Evolutionary conservation across 2,888 invertebrate species (phyloP).

Genomic region (Apeira syringaria): DNA sequence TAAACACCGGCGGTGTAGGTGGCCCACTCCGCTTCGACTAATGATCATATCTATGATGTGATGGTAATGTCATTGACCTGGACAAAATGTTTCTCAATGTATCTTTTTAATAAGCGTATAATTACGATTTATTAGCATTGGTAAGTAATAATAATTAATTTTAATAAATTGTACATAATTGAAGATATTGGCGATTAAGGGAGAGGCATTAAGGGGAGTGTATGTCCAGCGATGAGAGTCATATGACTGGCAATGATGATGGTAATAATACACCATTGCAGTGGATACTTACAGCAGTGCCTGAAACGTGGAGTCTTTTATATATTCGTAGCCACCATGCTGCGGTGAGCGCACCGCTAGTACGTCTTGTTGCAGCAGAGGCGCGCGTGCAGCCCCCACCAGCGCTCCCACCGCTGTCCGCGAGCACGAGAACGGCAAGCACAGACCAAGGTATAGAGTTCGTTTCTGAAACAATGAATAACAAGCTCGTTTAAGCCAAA

Average conservation of each 20-base stretch:
- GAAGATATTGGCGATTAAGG: too few relatives aligned
- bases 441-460: conserved; percentile 89
- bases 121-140: too few relatives aligned
- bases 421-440: conserved; percentile 88
- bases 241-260: too few relatives aligned
- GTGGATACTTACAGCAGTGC: conserved; percentile 12
- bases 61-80: conserved; percentile 11
- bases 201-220: too few relatives aligned
- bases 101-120: not conserved
- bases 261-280: too few relatives aligned
- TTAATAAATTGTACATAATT: too few relatives aligned
- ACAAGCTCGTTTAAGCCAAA: too few relatives aligned
- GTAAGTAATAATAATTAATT: too few relatives aligned
- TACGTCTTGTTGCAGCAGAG: conserved; percentile 81
- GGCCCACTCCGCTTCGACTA: not conserved
- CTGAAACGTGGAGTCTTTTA: conserved; percentile 87
- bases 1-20: conserved; percentile 5
- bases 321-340: conserved; percentile 85
- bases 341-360: conserved; percentile 87
- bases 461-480: conserved; percentile 84
- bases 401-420: conserved; percentile 85
- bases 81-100: conserved; percentile 8
- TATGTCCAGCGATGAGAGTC: too few relatives aligned
- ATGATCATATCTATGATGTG: too few relatives aligned
- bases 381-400: conserved; percentile 79